Evolutionary conservation across 2,888 invertebrate genomes (phyloP).

Genomic region (Lepidochitona cinerea): DNA sequence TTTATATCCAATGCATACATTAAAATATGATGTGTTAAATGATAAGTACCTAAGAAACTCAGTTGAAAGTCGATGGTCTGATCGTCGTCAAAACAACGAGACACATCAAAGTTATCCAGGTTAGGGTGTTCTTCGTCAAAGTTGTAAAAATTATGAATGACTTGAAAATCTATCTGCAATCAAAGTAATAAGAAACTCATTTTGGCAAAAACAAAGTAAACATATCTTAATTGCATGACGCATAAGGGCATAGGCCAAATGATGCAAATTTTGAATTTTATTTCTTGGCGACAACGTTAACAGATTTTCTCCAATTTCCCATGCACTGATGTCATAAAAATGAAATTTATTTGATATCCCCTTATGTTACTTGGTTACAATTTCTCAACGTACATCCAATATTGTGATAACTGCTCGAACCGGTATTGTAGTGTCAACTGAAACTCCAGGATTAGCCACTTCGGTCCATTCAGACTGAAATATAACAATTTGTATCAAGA

Average conservation of each 20-base stretch:
- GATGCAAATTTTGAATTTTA: too few species aligned
- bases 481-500: too few species aligned
- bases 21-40: too few species aligned
- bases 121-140: conserved; percentile 48
- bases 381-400: conserved; percentile 24
- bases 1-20: too few species aligned
- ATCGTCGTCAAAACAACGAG: conserved; percentile 39
- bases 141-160: conserved; percentile 50
- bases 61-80: conserved; percentile 42
- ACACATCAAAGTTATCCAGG: conserved; percentile 42
- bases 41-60: too few species aligned
- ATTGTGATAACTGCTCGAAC: conserved; percentile 35
- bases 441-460: conserved; percentile 35
- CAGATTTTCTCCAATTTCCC: too few species aligned
- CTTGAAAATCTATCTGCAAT: conserved; percentile 36
- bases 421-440: conserved; percentile 29
- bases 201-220: not conserved
- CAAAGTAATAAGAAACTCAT: not conserved
- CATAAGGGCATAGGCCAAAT: too few species aligned
- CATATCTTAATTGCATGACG: not conserved
- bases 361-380: not conserved
- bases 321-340: too few species aligned
- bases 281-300: too few species aligned
- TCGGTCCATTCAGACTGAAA: conserved; percentile 32
- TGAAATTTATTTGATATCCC: not conserved